Conservation (phyloP, 2,113 vertebrate species). For the Lota lota region DNA sequence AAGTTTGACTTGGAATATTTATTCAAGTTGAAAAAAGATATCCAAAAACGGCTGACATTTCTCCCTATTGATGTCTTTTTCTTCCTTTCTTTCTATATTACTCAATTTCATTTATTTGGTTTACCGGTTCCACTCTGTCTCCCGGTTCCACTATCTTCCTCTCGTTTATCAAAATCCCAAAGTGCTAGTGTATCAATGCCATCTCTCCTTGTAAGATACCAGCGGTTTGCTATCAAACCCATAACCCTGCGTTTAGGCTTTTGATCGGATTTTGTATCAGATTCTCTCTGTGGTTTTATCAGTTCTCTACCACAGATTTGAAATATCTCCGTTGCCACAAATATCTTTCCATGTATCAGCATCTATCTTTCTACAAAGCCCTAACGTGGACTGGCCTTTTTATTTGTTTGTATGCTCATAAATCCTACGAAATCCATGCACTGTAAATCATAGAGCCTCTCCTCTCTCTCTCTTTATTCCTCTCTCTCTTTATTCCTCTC, state of each 20-base stretch:
- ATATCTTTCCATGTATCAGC: constrained; percentile 1
- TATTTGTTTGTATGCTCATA: constrained; percentile 6
- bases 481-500: neutral
- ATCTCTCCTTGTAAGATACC: neutral
- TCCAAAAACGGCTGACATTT: too few relatives aligned
- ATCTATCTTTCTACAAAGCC: neutral
- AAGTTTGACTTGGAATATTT: too few relatives aligned
- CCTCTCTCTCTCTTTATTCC: neutral
- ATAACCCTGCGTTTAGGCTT: neutral
- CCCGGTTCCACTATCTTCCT: neutral
- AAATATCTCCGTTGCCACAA: neutral
- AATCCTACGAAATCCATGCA: constrained; percentile 16
- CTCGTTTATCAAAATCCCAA: neutral
- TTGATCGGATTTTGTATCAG: neutral
- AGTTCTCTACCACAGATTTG: neutral
- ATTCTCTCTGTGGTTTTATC: neutral
- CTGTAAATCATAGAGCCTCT: neutral
- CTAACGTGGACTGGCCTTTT: constrained; percentile 7
- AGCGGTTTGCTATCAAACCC: neutral
- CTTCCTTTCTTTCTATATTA: too few relatives aligned
- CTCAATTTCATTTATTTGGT: too few relatives aligned
- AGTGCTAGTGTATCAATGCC: too few relatives aligned
- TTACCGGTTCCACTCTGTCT: neutral
- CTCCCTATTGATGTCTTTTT: too few relatives aligned
- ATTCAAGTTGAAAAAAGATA: too few relatives aligned